Percentiles rank a stretch among this genome's conserved stretches.
These are phyloP conservation scores for Etheostoma cragini DNA, from an alignment of 2,113 vertebrate genomes.

Conservation along the genomic window DNA sequence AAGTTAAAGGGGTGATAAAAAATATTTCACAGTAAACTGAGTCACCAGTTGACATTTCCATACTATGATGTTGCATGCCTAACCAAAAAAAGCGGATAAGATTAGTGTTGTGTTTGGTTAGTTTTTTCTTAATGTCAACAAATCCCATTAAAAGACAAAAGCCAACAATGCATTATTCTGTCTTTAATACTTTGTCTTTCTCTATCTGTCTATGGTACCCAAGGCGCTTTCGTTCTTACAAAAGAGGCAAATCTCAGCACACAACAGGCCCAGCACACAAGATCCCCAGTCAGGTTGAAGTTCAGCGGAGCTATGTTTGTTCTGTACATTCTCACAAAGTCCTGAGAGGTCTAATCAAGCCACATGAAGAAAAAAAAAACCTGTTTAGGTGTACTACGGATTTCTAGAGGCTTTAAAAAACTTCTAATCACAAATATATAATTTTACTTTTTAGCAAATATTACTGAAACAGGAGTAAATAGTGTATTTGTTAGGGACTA, in stretches of 20 bases:
- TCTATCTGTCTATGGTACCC: not conserved
- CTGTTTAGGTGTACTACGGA: not conserved
- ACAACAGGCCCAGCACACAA: not conserved
- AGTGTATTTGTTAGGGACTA: not conserved
- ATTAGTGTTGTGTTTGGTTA: not conserved
- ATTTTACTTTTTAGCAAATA: not conserved
- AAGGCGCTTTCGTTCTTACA: not conserved
- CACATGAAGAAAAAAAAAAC: not conserved
- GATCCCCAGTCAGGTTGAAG: not conserved
- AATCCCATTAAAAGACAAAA: conserved; percentile 4
- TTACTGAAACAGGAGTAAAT: not conserved
- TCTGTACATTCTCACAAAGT: not conserved
- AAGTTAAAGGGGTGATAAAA: not conserved
- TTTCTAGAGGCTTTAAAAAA: not conserved
- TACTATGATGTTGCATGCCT: not conserved
- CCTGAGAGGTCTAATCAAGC: not conserved
- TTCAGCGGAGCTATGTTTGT: not conserved
- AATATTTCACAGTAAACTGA: not conserved
- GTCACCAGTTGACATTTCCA: not conserved
- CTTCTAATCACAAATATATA: no score
- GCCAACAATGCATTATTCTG: not conserved
- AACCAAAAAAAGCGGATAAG: not conserved
- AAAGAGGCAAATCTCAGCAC: not conserved
- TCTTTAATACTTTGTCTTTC: not conserved
- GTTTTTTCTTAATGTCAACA: not conserved